Base-by-base conservation (phyloP, 2,797 vertebrate species). In the Salmo trutta region DNA sequence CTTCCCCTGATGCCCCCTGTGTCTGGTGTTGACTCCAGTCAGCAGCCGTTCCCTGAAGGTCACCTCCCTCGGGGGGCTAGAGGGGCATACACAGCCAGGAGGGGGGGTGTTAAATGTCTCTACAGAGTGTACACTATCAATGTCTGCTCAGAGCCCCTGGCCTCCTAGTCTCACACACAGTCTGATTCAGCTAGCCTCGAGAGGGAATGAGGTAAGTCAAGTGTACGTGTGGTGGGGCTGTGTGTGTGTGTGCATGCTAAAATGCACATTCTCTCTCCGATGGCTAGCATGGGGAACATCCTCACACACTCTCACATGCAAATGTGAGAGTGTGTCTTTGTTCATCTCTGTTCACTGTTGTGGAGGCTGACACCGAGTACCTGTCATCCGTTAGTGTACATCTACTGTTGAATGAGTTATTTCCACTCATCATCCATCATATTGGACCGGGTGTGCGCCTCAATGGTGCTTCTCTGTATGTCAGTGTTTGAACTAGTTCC, bases 361-460 rank as follows among this genome's bases (percentile, higher is more conserved):
- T 19, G 33, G 33, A 21, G 67, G 67, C 33, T 69, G 33, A 47
- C 19, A 69, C 2, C 5, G 1, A 69, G 47, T 41, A 19, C 5
- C 19, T 41, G 17, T 41, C 80, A 75, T 77, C 83, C 84, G 82
- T 81, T 87, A 87, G 87, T 90, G 88, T 87, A 87, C 84, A 91
- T 89, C 82, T 81, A 79, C 76, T 86, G 85, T 87, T 88, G 84
- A 83, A 88, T 88, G 84, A 86, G 85, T 87, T 79, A 86, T 84
- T 85, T 78, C 80, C 77, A 67, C 73, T 65, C 33, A 3, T 51
- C 52, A 72, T 72, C 52, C 19, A 29, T 36, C 71, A 29, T 66
- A 41, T 66, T 47, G 69, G 64, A 68, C 4, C 74, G 71, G 67
- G 77, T 47, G 69, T 41, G 16, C 64, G 27, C 64, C 27, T 29